A percentile compares a stretch with the other conserved stretches of the same genome.
phyloP scores from a whole-genome alignment of 2,113 vertebrate genomes.

The Apistogramma diplotaenia region DNA sequence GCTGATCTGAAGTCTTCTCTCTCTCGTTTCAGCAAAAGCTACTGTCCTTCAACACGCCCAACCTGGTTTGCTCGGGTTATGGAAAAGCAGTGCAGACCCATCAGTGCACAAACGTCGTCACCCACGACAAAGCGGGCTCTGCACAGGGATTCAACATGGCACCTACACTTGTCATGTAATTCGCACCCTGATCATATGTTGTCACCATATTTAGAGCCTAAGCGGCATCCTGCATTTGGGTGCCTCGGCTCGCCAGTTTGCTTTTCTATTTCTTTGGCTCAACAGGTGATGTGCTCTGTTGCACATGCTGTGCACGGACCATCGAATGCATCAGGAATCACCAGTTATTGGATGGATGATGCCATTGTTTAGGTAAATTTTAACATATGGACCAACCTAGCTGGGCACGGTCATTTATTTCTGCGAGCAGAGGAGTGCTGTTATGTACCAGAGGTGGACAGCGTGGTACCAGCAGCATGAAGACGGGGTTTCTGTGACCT shows the following conservation, averaged over 20 bases:
- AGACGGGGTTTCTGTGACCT: not conserved
- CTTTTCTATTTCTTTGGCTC: not conserved
- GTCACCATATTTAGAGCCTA: not conserved
- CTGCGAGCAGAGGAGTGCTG: not conserved
- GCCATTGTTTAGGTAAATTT: not conserved
- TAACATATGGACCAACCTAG: not conserved
- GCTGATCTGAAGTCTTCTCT: no score
- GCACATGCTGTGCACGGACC: not conserved
- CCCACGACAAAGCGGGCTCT: not conserved
- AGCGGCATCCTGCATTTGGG: not conserved
- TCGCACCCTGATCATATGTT: not conserved
- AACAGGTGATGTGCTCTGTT: not conserved
- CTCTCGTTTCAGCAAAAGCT: not conserved
- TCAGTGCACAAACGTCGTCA: not conserved
- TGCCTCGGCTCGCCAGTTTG: not conserved
- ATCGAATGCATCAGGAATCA: not conserved
- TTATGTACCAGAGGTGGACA: conserved; percentile 57
- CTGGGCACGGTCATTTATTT: not conserved
- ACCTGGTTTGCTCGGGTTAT: not conserved
- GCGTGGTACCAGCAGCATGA: conserved; percentile 36
- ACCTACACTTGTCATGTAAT: not conserved
- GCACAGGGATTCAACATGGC: not conserved
- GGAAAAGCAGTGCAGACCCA: not conserved
- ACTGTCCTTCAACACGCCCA: not conserved
- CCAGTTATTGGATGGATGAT: not conserved